Base-by-base conservation (phyloP, 1,140 invertebrate species). In the Pogonomyrmex californicus region DNA sequence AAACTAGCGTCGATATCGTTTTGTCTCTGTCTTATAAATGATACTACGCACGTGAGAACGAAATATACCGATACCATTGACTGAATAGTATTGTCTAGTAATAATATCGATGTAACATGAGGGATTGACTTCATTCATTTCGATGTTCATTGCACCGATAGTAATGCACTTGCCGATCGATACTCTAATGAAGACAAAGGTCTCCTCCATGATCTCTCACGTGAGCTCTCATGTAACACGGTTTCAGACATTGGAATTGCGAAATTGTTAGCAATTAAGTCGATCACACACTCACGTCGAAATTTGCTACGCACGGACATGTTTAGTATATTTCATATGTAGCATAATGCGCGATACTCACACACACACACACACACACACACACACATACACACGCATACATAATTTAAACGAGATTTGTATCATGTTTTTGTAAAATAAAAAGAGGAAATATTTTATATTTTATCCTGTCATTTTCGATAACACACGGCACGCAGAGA, bases 151-250 rank as follows among this genome's bases (percentile, higher is more conserved):
- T 70, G 79, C 47, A 70, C 54, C 81, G 75, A 90, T 87, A 86
- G 83, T 87, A 90, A 90, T 90, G 81, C 78, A 81, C 86, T 66
- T 10, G 54, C 51, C 86, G 76, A 90, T 90, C 89, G 73, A 90
- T 90, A 83, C 56, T 41, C 58, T 90, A 87, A 90, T 85, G 86
- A 90, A 90, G 88, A 90, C 89, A 83, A 83, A 83, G 79, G 68
- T 83, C 79, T 60, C 54, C 60, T 62, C 66, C n/a, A 82, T 47
- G 54, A 73, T 83, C 41, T 73, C 54, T 49, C 68, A 73, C n/a
- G n/a, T n/a, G n/a, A 47, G 30, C 41, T 73, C 54, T 71, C 51
- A 6, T 2, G 78, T 82, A n/a, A 51, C 75, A 60, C 41, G 60
- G 30, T 66, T 85, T 17, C 36, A 85, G 17, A 78, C 33, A 54